A percentile compares a stretch with the other conserved stretches of the same genome.
Conservation (phyloP, 2,888 invertebrate genomes). For the Ennomos erosarius region DNA sequence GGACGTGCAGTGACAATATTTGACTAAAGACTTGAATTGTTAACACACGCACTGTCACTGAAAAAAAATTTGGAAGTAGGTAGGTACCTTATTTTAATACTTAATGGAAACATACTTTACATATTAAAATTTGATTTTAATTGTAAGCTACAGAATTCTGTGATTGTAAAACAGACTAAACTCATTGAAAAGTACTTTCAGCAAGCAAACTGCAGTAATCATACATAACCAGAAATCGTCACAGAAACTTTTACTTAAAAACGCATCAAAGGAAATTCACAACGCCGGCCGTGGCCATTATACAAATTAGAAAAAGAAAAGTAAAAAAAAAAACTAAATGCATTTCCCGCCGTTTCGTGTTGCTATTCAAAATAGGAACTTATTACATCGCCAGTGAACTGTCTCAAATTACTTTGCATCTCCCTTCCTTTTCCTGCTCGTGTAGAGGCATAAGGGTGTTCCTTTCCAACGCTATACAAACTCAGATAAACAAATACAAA, state of each 20-base stretch:
- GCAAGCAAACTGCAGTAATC: slow-evolving; percentile 27
- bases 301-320: slow-evolving; percentile 71
- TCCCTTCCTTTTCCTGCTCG: slow-evolving; percentile 52
- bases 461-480: slow-evolving; percentile 75
- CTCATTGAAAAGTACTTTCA: slow-evolving; percentile 14
- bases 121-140: no score
- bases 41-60: no score
- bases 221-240: slow-evolving; percentile 40
- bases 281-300: slow-evolving; percentile 73
- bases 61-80: no score
- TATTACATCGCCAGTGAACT: slow-evolving; percentile 80
- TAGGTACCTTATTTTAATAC: no score
- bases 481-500: slow-evolving; percentile 86
- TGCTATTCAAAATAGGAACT: slow-evolving; percentile 84
- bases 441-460: slow-evolving; percentile 47
- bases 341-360: slow-evolving; percentile 83
- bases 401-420: slow-evolving; percentile 82
- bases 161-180: no score
- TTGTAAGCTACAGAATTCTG: no score
- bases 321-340: slow-evolving; percentile 72
- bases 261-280: slow-evolving; percentile 75
- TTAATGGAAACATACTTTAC: no score
- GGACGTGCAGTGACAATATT: slow-evolving; percentile 6
- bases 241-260: slow-evolving; percentile 59
- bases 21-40: slow-evolving; percentile 3